Evolutionary conservation across 2,113 vertebrate genomes (phyloP), one percentile per base, ranked within the genome.

Genomic region (Madoqua kirkii): DNA sequence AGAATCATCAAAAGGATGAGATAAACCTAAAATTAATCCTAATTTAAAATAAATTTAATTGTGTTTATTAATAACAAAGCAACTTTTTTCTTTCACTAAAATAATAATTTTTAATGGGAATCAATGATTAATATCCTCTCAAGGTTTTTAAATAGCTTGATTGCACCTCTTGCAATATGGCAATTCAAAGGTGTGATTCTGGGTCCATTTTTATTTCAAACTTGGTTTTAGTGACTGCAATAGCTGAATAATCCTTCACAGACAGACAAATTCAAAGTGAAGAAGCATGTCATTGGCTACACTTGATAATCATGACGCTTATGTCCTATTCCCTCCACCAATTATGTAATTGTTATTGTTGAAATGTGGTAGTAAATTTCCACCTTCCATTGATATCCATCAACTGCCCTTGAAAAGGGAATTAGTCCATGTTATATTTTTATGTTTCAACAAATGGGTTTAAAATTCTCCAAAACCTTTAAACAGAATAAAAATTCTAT

Each of bases 351-450:
- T 83, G 83, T 60, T 95, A 59, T 84, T 86, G 52, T 85, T 90
- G 83, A 95, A 97, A 85, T 55, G 33, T 64, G 64, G 78, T 91
- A 95, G 97, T 89, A 88, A 96, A 89, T 97, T 96, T 93, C 91
- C 64, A 92, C 55, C 64, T 94, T 96, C 91, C 3, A 33, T 12
- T 74, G 48, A 55, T 83, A 86, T 45, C 55, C 54, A 91, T 55
- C 55, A 55, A 87, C n/a, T 64, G 25, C 57, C 29, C 82, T 94
- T 93, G 8, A 79, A 95, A 95, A 96, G 85, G 14, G 62, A 93
- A 93, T 43, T 55, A 48, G 25, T 71, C 23, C 3, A 14, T 93
- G 43, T 83, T 92, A 55, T 76, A 84, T 60, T 92, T 89, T 96
- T 82, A 95, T 40, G 27, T 55, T 78, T 96, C 62, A 91, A 59